Evolutionary conservation across 1,140 invertebrate genomes (phyloP).

Genomic region (Brachionus rubens): DNA sequence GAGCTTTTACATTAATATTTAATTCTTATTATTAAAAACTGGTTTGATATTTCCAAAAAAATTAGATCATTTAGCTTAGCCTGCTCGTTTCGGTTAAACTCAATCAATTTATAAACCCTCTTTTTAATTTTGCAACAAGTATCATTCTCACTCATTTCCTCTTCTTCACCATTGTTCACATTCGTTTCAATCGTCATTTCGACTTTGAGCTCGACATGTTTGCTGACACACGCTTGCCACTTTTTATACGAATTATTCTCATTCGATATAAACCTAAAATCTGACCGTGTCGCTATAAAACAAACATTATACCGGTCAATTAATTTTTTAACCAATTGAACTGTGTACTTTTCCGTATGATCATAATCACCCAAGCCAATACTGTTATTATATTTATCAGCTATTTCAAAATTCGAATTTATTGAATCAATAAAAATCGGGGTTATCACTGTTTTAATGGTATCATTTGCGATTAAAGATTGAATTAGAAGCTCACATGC

Average conservation of each 20-base stretch:
- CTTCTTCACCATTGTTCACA: not conserved
- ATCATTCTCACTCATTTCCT: too few species aligned
- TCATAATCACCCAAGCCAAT: slow-evolving; percentile 12
- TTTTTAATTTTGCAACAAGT: too few species aligned
- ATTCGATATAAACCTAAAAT: not conserved
- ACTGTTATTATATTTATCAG: slow-evolving; percentile 2
- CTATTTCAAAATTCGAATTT: slow-evolving; percentile 32
- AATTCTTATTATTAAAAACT: too few species aligned
- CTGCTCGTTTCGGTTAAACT: too few species aligned
- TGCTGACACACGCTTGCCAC: not conserved
- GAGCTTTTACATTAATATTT: too few species aligned
- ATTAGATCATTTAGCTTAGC: too few species aligned
- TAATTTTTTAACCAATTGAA: slow-evolving; percentile 12
- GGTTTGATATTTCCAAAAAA: too few species aligned
- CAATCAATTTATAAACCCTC: too few species aligned
- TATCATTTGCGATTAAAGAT: not conserved
- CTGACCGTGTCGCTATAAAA: not conserved
- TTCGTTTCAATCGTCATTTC: not conserved
- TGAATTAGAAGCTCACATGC: slow-evolving; percentile 6
- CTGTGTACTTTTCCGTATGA: slow-evolving; percentile 26
- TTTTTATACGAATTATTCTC: slow-evolving; percentile 5
- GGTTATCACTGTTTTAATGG: not conserved
- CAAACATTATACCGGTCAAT: slow-evolving; percentile 26
- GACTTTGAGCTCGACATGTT: slow-evolving; percentile 9
- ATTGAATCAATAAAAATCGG: slow-evolving; percentile 24